A percentile compares a stretch with the other conserved stretches of the same genome.
phyloP scores from a whole-genome alignment of 2,113 vertebrate genomes.

The Onychostoma macrolepis region DNA sequence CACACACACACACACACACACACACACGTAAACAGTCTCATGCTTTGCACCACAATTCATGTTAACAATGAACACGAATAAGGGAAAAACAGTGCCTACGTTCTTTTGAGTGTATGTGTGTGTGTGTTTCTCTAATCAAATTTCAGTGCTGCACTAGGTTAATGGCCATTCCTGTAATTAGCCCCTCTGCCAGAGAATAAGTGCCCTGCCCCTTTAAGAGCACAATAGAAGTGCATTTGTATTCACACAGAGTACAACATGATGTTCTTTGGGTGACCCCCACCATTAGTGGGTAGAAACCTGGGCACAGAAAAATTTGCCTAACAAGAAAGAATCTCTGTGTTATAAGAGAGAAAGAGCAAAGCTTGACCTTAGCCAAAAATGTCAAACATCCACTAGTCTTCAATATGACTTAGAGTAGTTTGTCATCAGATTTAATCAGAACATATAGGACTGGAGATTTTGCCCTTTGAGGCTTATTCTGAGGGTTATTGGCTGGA shows the following conservation, averaged over 20 bases:
- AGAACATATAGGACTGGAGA: slow-evolving; percentile 1
- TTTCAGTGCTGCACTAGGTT: slow-evolving; percentile 70
- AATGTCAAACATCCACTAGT: slow-evolving; percentile 52
- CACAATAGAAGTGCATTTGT: slow-evolving; percentile 64
- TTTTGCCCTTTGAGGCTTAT: slow-evolving; percentile 36
- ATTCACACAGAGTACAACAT: slow-evolving; percentile 64
- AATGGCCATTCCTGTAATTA: slow-evolving; percentile 72
- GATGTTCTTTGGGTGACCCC: slow-evolving; percentile 62
- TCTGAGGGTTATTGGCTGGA: neutral
- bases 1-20: neutral
- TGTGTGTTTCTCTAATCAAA: slow-evolving; percentile 69
- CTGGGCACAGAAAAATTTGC: slow-evolving; percentile 60
- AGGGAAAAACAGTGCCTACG: slow-evolving; percentile 64
- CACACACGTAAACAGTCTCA: neutral
- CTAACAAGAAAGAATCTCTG: slow-evolving; percentile 66
- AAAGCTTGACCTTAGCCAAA: slow-evolving; percentile 55
- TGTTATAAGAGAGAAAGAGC: slow-evolving; percentile 45
- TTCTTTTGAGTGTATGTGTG: slow-evolving; percentile 65
- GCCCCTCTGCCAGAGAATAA: slow-evolving; percentile 34
- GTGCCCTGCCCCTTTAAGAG: slow-evolving; percentile 67
- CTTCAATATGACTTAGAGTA: slow-evolving; percentile 13
- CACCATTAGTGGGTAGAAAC: slow-evolving; percentile 64
- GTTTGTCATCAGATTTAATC: slow-evolving; percentile 41
- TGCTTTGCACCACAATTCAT: neutral
- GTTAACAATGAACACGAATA: slow-evolving; percentile 70